phyloP scores from a whole-genome alignment of 2,888 invertebrate genomes.

The Caenorhabditis wallacei region DNA sequence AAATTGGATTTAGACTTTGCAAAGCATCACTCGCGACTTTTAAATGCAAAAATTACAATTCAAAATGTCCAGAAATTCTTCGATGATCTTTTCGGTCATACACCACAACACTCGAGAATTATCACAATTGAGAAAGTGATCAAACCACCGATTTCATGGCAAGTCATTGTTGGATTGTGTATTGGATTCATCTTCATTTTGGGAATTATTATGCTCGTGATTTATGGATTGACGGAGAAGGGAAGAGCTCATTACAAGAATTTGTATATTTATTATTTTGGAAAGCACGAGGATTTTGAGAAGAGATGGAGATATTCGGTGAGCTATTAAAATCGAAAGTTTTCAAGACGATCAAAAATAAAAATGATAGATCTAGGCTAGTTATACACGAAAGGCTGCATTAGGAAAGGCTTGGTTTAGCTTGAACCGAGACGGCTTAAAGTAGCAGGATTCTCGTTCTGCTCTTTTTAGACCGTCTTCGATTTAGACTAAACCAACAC shows the following conservation, averaged over 20 bases:
- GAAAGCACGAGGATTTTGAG: background rate
- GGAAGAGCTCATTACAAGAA: background rate
- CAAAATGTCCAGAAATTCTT: background rate
- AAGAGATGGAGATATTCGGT: conserved; percentile 13
- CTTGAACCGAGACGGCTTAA: too few relatives aligned
- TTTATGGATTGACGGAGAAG: background rate
- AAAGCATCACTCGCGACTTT: background rate
- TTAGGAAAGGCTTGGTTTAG: too few relatives aligned
- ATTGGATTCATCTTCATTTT: background rate
- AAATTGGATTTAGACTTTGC: conserved; percentile 3
- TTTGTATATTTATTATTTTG: background rate
- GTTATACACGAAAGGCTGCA: too few relatives aligned
- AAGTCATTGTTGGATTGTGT: too few relatives aligned
- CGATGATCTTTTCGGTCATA: conserved; percentile 15
- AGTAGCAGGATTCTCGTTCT: too few relatives aligned
- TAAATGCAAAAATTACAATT: background rate
- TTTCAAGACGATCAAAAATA: too few relatives aligned
- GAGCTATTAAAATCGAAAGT: too few relatives aligned
- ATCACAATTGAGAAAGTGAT: background rate
- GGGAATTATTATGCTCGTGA: background rate
- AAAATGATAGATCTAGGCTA: too few relatives aligned
- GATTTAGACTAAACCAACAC: too few relatives aligned
- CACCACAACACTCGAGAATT: background rate
- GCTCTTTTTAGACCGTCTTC: too few relatives aligned
- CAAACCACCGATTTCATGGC: too few relatives aligned